Conservation (phyloP, 2,888 invertebrate species). For the Thecophora atra region DNA sequence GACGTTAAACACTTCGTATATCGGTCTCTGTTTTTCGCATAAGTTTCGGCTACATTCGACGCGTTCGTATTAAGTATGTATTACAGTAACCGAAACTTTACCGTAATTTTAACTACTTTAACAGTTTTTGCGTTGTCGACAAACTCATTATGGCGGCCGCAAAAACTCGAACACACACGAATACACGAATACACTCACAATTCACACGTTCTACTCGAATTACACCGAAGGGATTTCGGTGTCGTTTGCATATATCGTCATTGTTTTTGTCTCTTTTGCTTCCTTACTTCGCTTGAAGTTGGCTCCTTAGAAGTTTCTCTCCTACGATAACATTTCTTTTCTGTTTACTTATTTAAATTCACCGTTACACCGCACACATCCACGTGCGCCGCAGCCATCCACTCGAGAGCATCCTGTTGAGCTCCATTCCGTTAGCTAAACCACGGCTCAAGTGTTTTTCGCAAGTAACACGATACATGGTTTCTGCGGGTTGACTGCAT, state of each 20-base stretch:
- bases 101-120: conserved; percentile 30
- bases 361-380: background rate
- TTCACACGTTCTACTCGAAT: background rate
- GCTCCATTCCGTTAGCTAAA: conserved; percentile 4
- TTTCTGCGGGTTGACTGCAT: background rate
- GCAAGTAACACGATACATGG: conserved; percentile 28
- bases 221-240: background rate
- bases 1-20: too few relatives aligned
- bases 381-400: background rate
- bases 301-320: background rate
- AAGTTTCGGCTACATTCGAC: too few relatives aligned
- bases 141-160: conserved; percentile 25
- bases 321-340: background rate
- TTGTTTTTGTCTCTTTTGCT: background rate
- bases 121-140: conserved; percentile 22
- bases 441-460: conserved; percentile 31
- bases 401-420: conserved; percentile 19
- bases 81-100: background rate
- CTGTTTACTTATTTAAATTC: background rate
- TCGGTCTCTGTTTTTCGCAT: too few relatives aligned
- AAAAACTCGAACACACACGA: background rate
- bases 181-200: background rate
- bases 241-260: background rate
- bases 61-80: background rate
- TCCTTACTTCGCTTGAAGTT: background rate